Evolutionary conservation across 2,113 vertebrate species (phyloP).

Genomic region (Lycocorax pyrrhopterus): DNA sequence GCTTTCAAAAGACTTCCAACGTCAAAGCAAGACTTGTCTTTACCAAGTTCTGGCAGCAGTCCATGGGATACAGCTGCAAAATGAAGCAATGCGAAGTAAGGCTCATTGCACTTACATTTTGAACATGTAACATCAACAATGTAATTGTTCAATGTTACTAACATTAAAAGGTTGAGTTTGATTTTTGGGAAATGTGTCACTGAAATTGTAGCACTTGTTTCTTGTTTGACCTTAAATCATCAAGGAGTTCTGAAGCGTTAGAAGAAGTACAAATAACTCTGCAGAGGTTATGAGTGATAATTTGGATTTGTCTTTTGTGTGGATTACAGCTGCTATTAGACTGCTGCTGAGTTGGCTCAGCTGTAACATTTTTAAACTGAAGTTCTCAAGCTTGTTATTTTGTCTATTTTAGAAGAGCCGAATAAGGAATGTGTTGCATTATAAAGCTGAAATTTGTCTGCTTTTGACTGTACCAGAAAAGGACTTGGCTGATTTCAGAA

Average conservation of each 20-base stretch:
- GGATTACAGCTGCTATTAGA: not conserved
- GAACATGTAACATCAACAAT: not conserved
- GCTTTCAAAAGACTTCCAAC: constrained; percentile 1
- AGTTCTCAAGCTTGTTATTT: not conserved
- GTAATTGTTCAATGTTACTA: not conserved
- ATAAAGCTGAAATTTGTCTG: not conserved
- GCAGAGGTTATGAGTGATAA: not conserved
- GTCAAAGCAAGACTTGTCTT: not conserved
- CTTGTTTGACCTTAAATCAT: not conserved
- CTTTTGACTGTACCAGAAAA: not conserved
- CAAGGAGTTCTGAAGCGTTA: not conserved
- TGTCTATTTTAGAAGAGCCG: not conserved
- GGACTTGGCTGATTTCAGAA: not conserved
- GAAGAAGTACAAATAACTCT: not conserved
- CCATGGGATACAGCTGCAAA: constrained; percentile 3
- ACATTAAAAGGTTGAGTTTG: not conserved
- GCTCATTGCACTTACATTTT: not conserved
- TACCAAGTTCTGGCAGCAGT: not conserved
- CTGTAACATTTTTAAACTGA: not conserved
- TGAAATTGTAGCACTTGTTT: not conserved
- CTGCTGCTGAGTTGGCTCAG: not conserved
- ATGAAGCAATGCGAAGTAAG: constrained; percentile 57
- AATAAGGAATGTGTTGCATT: not conserved
- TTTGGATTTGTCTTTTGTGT: not conserved
- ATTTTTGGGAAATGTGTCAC: not conserved